Base-by-base conservation (phyloP, 2,797 vertebrate species). In the Nothura maculosa region DNA sequence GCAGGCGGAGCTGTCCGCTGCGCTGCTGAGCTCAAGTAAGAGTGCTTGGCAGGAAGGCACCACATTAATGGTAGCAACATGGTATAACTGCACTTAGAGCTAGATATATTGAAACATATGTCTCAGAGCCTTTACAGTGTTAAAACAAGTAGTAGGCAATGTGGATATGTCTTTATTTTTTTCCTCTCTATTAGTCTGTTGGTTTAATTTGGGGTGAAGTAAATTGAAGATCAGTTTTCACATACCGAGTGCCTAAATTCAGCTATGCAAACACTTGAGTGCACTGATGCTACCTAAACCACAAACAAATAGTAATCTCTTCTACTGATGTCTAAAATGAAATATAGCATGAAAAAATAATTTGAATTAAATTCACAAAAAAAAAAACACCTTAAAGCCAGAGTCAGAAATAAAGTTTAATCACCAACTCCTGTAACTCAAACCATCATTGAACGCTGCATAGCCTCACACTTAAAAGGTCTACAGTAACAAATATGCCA, bases 101-200 rank as follows among this genome's bases (percentile, higher is more conserved):
- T 60, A 7, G 21, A 20, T 43, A 24, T 0, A 14, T 28, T 0
- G 1, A 75, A 12, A 5, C 25, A 20, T 4, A 4, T 20, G 10
- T 80, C 57, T 21, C 1, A 0, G 80, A 82, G 52, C 1, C 43
- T 13, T 87, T 18, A 16, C 0, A 2, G 36, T 45, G n/a, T 68
- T 85, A 78, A 75, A 68, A 19, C 2, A 48, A 12, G 34, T 47
- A 68, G 69, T 60, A 70, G 57, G 55, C 34, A 42, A 47, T 0
- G 7, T 2, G 7, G 72, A 38, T 38, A 38, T 38, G 38, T 38
- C 38, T 38, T 38, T 38, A 11, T 38, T 38, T 38, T 38, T 38
- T 38, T 38, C 10, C 38, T 10, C 38, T 38, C 21, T 36, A 19
- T 2, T 36, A 32, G n/a, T 52, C 55, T 82, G 42, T 10, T 4